Conservation (phyloP, 2,888 invertebrate species). For the Cosmia trapezina region DNA sequence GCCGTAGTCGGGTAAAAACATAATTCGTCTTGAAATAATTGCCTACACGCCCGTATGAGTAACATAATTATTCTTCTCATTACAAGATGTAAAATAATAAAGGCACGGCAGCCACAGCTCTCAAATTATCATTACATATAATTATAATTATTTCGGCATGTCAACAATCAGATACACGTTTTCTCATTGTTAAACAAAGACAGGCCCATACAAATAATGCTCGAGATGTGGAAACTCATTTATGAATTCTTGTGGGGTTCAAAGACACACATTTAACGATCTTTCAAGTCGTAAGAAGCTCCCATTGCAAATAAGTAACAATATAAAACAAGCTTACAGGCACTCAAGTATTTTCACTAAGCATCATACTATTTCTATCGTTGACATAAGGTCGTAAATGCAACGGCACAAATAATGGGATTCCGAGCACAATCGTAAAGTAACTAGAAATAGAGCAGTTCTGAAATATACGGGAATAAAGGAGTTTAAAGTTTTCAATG, state of each 20-base stretch:
- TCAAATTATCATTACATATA: slow-evolving; percentile 11
- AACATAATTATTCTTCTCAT: not conserved
- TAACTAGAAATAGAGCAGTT: slow-evolving; percentile 46
- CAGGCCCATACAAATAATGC: not conserved
- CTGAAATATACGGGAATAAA: slow-evolving; percentile 51
- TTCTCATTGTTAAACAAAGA: slow-evolving; percentile 31
- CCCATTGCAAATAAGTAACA: slow-evolving; percentile 70
- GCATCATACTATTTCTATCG: slow-evolving; percentile 69
- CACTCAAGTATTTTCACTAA: slow-evolving; percentile 65
- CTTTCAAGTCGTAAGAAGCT: slow-evolving; percentile 69
- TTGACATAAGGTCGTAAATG: slow-evolving; percentile 68
- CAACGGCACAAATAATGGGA: slow-evolving; percentile 62
- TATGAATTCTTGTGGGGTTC: slow-evolving; percentile 56
- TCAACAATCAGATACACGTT: slow-evolving; percentile 15
- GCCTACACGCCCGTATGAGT: not conserved
- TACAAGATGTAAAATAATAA: not conserved
- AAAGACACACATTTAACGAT: slow-evolving; percentile 73
- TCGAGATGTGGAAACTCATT: slow-evolving; percentile 23
- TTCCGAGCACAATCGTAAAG: slow-evolving; percentile 58
- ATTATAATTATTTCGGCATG: slow-evolving; percentile 11
- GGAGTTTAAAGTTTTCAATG: slow-evolving; percentile 51
- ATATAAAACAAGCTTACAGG: slow-evolving; percentile 70
- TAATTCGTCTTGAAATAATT: not conserved
- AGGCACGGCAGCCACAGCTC: not conserved
- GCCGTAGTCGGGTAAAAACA: no score